Base-by-base conservation (phyloP, 2,113 vertebrate species). In the Engystomops pustulosus region DNA sequence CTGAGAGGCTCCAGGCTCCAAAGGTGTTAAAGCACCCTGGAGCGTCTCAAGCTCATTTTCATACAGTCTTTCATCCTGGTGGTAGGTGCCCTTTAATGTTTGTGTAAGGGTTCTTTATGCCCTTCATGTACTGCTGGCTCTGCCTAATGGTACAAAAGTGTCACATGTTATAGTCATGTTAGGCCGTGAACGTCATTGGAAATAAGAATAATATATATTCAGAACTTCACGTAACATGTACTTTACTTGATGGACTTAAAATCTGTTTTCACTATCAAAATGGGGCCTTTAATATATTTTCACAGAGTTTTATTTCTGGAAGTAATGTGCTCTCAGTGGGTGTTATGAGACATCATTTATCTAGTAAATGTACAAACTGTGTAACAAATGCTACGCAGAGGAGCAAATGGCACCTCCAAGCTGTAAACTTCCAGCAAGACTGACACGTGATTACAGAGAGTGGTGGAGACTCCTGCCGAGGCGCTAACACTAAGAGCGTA, bases 201-300 rank as follows among this genome's bases (percentile, higher is more conserved):
- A 7, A 47, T 45, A 47, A 15, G 11, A 27, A 15, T 23, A 47
- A 72, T 23, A 47, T 27, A 1, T 47, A 47, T 27, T 72, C 71
- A 6, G n/a, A 8, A 23, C 15, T 27, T 45, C 18, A 55, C 17
- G 58, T 27, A 45, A 47, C 38, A 47, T 71, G 47, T 23, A 11
- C 4, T 77, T 76, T 36, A 76, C 1, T 18, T 77, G 49, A 77
- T 58, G 51, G 74, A 58, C 49, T 30, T 76, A 36, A 23, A 76
- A 77, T 58, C 11, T 38, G 9, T 58, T 77, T 20, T 32, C 34
- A 23, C 12, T 49, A 51, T 17, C 45, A 75, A 51, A n/a, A 75
- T 77, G 74, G 10, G 12, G 32, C 17, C 32, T 77, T 36, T 77
- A 58, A 77, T 77, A 58, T 58, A 55, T 77, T 77, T 77, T 77